Percentiles rank a stretch among this genome's conserved stretches.
phyloP scores from a whole-genome alignment of 2,113 vertebrate species.

The Alectura lathami region DNA sequence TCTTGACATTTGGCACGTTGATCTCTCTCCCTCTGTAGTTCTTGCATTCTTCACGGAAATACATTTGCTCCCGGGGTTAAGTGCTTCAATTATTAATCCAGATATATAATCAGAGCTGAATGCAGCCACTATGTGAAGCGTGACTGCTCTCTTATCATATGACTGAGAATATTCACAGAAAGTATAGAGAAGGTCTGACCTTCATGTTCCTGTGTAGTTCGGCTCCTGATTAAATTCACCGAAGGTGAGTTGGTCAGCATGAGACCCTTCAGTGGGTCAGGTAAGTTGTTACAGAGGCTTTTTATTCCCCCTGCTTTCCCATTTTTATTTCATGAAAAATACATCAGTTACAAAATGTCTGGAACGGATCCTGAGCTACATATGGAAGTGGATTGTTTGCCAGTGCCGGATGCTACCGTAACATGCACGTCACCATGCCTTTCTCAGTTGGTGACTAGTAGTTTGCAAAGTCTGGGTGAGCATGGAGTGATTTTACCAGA shows the following conservation, averaged over 20 bases:
- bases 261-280: not conserved
- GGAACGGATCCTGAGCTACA: not conserved
- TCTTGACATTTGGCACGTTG: not conserved
- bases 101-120: not conserved
- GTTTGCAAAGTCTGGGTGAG: constrained; percentile 51
- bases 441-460: constrained; percentile 41
- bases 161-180: not conserved
- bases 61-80: not conserved
- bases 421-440: not conserved
- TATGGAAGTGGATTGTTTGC: not conserved
- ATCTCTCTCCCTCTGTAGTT: not conserved
- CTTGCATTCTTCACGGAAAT: not conserved
- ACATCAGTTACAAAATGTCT: not conserved
- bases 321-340: not conserved
- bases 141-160: not conserved
- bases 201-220: not conserved
- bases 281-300: not conserved
- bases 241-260: not conserved
- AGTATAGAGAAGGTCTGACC: not conserved
- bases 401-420: not conserved
- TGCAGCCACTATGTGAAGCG: not conserved
- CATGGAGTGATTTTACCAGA: constrained; percentile 35
- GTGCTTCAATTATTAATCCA: not conserved
- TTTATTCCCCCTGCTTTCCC: not conserved
- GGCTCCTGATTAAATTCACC: not conserved